These are phyloP conservation scores for Macaria notata DNA, from an alignment of 2,888 invertebrate species.

Conservation along the genomic window DNA sequence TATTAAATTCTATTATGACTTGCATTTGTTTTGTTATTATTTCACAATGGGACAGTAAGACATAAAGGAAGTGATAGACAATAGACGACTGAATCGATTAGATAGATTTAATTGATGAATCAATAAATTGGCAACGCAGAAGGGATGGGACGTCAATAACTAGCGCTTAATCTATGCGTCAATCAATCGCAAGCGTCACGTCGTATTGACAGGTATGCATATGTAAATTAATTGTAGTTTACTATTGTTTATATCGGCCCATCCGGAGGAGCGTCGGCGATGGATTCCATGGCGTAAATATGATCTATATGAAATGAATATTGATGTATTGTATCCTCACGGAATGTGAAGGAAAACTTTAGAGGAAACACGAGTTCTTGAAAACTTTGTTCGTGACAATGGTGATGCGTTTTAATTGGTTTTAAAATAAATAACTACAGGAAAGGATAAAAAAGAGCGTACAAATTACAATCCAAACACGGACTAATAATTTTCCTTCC, in stretches of 20 bases:
- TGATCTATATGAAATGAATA: conserved; percentile 20
- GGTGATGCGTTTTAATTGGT: too few relatives aligned
- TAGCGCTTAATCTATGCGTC: conserved; percentile 6
- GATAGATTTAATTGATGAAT: conserved; percentile 33
- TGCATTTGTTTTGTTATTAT: background rate
- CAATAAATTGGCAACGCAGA: conserved; percentile 45
- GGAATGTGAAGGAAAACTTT: too few relatives aligned
- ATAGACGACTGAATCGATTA: conserved; percentile 42
- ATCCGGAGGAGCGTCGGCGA: conserved; percentile 23
- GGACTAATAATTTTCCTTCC: too few relatives aligned
- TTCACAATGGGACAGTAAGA: conserved; percentile 6
- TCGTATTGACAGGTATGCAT: conserved; percentile 28
- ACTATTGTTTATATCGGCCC: conserved; percentile 36
- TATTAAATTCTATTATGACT: background rate
- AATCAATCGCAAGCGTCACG: background rate
- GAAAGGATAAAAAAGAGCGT: too few relatives aligned
- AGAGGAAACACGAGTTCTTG: background rate
- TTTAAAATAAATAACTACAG: too few relatives aligned
- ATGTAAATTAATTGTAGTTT: conserved; percentile 28
- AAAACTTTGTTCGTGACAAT: background rate
- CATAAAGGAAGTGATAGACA: conserved; percentile 42
- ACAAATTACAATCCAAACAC: too few relatives aligned
- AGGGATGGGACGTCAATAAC: conserved; percentile 40
- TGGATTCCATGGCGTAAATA: conserved; percentile 34
- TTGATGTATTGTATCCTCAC: conserved; percentile 19